phyloP scores from a whole-genome alignment of 2,113 vertebrate genomes.

The Budorcas taxicolor region DNA sequence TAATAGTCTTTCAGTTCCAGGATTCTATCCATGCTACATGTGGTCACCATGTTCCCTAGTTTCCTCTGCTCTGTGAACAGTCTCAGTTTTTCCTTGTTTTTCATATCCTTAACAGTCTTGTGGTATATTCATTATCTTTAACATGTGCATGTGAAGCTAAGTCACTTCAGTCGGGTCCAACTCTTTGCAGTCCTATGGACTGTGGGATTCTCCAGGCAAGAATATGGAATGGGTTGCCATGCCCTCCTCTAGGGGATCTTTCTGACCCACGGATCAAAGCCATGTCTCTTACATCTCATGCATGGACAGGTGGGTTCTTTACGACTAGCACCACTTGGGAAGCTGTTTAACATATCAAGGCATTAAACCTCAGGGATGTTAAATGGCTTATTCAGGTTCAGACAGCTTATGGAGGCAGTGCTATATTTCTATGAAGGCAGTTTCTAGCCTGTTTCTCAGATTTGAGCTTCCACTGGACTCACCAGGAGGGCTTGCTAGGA shows the following conservation, averaged over 20 bases:
- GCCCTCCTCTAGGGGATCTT: not conserved
- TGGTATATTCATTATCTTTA: not conserved
- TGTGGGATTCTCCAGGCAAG: not conserved
- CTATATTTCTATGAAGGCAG: not conserved
- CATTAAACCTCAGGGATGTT: not conserved
- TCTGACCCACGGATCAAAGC: fast-evolving
- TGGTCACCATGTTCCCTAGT: fast-evolving
- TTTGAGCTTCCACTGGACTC: too few species aligned
- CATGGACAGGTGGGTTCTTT: not conserved
- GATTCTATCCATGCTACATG: not conserved
- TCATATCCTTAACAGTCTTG: not conserved
- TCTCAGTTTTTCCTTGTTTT: not conserved
- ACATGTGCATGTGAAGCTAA: not conserved
- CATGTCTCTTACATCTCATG: not conserved
- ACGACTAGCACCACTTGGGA: not conserved
- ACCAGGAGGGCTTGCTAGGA: not conserved
- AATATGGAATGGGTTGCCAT: not conserved
- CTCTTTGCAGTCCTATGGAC: not conserved
- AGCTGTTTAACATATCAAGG: not conserved
- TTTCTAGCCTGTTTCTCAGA: not conserved
- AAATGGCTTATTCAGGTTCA: not conserved
- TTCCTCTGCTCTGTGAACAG: not conserved
- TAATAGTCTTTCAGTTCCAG: not conserved
- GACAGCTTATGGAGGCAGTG: not conserved
- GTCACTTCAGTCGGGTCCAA: not conserved